Evolutionary conservation across 1,140 invertebrate genomes (phyloP).

Genomic region (Drosophila chauvacae): DNA sequence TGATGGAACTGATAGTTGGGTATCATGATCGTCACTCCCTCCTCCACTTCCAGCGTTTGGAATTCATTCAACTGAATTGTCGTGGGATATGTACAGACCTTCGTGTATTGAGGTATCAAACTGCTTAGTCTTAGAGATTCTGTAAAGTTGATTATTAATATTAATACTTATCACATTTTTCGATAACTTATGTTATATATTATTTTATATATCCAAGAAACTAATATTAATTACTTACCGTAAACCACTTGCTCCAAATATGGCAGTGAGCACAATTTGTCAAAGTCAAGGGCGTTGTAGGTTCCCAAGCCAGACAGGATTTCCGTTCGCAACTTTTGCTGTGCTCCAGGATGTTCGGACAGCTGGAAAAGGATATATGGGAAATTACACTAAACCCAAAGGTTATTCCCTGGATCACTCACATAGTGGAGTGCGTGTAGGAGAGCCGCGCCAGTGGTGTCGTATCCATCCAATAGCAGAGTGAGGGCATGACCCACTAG

Average conservation of each 20-base stretch:
- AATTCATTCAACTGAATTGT: conserved; percentile 44
- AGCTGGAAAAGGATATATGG: conserved; percentile 37
- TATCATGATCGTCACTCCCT: conserved; percentile 86
- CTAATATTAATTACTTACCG: conserved; percentile 41
- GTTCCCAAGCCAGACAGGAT: conserved; percentile 61
- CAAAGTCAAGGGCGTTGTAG: conserved; percentile 42
- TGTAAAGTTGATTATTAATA: conserved; percentile 1
- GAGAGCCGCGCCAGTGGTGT: conserved; percentile 84
- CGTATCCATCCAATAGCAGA: conserved; percentile 87
- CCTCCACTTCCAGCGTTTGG: conserved; percentile 60
- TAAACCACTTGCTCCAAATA: conserved; percentile 79
- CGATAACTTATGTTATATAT: background rate
- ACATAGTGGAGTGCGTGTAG: conserved; percentile 76
- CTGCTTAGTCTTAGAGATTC: conserved; percentile 76
- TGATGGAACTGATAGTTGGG: conserved; percentile 87
- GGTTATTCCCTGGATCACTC: background rate
- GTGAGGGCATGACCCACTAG: conserved; percentile 86
- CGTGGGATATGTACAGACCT: conserved; percentile 67
- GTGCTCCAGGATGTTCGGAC: conserved; percentile 44
- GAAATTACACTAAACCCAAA: background rate
- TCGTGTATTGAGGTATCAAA: conserved; percentile 71
- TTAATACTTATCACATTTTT: background rate
- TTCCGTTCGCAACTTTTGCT: conserved; percentile 69
- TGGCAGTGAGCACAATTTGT: conserved; percentile 50
- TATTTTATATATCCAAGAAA: background rate